Conservation (phyloP, 2,113 vertebrate genomes). For the Gobiocypris rarus region DNA sequence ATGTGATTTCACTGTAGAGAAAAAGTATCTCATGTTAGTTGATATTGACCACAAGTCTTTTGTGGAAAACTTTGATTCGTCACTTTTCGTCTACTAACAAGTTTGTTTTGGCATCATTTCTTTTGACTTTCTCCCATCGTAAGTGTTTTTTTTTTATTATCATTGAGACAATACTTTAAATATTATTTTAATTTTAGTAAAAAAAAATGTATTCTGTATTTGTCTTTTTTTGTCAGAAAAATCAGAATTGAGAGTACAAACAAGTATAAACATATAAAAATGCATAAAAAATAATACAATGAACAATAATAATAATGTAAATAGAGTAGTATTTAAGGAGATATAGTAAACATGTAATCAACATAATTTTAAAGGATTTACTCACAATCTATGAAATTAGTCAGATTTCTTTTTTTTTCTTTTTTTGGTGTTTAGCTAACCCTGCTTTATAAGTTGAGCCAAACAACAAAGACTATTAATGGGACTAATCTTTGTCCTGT, state of each 20-base stretch:
- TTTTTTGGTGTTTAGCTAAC: background rate
- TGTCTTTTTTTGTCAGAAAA: background rate
- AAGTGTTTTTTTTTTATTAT: background rate
- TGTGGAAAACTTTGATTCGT: background rate
- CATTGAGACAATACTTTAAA: background rate
- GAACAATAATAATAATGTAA: no score
- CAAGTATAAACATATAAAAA: no score
- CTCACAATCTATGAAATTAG: no score
- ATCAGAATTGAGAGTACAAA: no score
- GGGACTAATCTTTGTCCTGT: constrained; percentile 35
- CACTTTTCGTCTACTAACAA: background rate
- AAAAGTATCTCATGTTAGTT: background rate
- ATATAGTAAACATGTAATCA: no score
- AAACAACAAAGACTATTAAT: constrained; percentile 5
- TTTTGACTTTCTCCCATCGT: background rate
- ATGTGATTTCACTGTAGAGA: background rate
- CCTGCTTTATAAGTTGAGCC: constrained; percentile 14
- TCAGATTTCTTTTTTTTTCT: no score
- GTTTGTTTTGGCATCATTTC: background rate
- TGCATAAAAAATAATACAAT: no score
- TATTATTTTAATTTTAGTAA: background rate
- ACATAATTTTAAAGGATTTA: no score
- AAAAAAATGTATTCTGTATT: background rate
- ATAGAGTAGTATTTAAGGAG: no score
- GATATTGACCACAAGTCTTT: background rate